A percentile compares a stretch with the other conserved stretches of the same genome.
These are phyloP conservation scores for Lepetodrilus schrolli DNA, from an alignment of 2,888 invertebrate species.

Conservation along the genomic window DNA sequence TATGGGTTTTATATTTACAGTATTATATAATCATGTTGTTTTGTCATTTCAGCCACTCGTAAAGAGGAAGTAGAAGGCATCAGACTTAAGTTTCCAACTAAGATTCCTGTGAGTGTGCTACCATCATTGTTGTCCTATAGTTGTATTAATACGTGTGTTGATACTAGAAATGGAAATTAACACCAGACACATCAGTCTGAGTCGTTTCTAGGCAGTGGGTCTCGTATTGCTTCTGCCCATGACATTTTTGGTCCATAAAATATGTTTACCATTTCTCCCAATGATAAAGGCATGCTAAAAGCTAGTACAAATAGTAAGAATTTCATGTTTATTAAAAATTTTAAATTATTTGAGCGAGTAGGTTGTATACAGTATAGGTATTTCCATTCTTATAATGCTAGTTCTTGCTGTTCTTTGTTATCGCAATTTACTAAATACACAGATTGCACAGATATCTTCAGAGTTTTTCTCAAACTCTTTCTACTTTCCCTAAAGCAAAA, in stretches of 20 bases:
- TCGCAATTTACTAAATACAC: neutral
- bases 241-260: no score
- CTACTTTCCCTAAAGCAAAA: no score
- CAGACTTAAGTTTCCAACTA: slow-evolving; percentile 85
- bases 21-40: slow-evolving; percentile 31
- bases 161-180: no score
- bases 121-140: neutral
- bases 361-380: neutral
- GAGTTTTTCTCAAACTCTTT: neutral
- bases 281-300: no score
- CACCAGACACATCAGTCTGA: neutral
- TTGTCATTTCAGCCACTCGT: slow-evolving; percentile 75
- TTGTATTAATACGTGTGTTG: neutral
- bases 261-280: no score
- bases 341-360: no score
- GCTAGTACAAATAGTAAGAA: no score
- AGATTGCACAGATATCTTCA: neutral
- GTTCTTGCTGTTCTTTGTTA: neutral
- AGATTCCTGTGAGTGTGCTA: slow-evolving; percentile 84
- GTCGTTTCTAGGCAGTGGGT: neutral
- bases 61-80: slow-evolving; percentile 88
- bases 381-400: no score
- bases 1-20: neutral
- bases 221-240: neutral
- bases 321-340: no score